These are phyloP conservation scores for Sinodicranocentrus sp. DNA, from an alignment of 2,888 invertebrate genomes.

Conservation along the genomic window DNA sequence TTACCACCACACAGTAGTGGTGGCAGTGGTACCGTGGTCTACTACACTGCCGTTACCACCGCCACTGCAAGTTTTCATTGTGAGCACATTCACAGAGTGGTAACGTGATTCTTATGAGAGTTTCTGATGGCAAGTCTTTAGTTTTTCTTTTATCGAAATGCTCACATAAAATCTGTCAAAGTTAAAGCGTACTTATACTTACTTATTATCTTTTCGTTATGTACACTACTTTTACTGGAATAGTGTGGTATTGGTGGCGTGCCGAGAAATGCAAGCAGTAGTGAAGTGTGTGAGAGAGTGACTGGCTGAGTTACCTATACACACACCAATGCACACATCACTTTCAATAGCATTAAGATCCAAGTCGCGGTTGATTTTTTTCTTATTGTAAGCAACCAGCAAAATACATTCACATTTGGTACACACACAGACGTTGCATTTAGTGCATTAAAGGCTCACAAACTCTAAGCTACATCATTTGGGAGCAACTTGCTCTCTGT, in stretches of 20 bases:
- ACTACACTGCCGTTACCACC: conserved; percentile 2
- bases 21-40: conserved; percentile 18
- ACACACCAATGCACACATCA: conserved; percentile 55
- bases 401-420: conserved; percentile 3
- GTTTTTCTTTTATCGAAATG: conserved; percentile 39
- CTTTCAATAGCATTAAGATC: conserved; percentile 37
- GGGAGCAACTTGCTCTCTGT: conserved; percentile 7
- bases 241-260: conserved; percentile 29
- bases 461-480: background rate
- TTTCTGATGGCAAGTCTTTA: conserved; percentile 30
- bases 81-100: conserved; percentile 15
- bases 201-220: conserved; percentile 29
- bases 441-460: conserved; percentile 59
- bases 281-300: conserved; percentile 29
- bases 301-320: conserved; percentile 51
- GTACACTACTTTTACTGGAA: background rate
- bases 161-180: conserved; percentile 50
- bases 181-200: conserved; percentile 29
- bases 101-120: conserved; percentile 43
- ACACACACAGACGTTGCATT: conserved; percentile 25
- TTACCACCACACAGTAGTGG: conserved; percentile 38
- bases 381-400: conserved; percentile 4
- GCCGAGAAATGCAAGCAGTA: conserved; percentile 35
- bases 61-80: conserved; percentile 14
- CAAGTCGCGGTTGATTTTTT: conserved; percentile 48